These are phyloP conservation scores for Ancistrus triradiatus DNA, from an alignment of 2,113 vertebrate genomes.

Conservation along the genomic window DNA sequence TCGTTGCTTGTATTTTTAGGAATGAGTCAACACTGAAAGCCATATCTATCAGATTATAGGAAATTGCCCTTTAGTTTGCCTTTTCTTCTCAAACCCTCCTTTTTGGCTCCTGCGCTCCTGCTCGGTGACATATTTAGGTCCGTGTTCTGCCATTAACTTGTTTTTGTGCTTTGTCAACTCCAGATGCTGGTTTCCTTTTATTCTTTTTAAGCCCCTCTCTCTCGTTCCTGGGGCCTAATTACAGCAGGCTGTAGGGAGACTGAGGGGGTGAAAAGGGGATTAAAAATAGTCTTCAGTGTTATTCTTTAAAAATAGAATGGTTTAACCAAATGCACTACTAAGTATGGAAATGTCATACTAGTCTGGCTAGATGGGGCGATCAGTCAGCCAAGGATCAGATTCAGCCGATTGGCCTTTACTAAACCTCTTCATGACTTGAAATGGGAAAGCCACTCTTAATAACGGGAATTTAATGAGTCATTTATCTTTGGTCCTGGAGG, in stretches of 20 bases:
- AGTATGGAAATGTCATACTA: no score
- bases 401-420: no score
- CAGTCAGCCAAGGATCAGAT: no score
- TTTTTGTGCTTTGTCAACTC: background rate
- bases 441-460: no score
- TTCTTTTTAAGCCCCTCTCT: background rate
- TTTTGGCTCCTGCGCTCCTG: background rate
- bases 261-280: no score
- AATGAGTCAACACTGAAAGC: conserved; percentile 6
- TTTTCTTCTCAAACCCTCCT: conserved; percentile 2
- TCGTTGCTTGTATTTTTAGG: background rate
- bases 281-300: no score
- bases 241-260: background rate
- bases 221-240: background rate
- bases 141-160: conserved; percentile 23
- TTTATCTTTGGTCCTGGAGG: no score
- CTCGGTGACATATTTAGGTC: background rate
- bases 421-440: no score
- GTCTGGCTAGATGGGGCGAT: no score
- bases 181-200: conserved; percentile 4
- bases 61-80: conserved; percentile 13
- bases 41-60: conserved; percentile 1
- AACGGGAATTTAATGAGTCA: no score
- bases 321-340: no score
- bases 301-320: no score